Conservation (phyloP, 2,888 invertebrate species). For the Criorhina ranunculi region DNA sequence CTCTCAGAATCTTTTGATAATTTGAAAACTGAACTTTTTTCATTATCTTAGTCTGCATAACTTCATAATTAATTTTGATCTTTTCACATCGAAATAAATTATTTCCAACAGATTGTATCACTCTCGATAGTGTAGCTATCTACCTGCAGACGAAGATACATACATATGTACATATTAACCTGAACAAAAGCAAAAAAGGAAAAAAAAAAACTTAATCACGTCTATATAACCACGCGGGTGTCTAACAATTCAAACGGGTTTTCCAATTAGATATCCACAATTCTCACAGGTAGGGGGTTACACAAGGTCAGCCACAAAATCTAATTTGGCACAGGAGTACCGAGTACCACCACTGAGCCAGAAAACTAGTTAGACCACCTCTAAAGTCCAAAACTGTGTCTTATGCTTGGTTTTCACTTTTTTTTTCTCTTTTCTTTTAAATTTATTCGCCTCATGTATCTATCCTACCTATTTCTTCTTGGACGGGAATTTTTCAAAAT, state of each 20-base stretch:
- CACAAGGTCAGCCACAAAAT: slow-evolving; percentile 51
- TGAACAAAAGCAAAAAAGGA: neutral
- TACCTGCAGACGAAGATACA: neutral
- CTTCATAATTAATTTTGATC: too few species aligned
- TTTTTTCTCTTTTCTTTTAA: neutral
- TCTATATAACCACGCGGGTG: slow-evolving; percentile 21
- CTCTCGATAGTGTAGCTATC: slow-evolving; percentile 5
- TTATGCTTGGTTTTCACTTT: slow-evolving; percentile 28
- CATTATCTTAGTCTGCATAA: too few species aligned
- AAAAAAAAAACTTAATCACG: slow-evolving; percentile 23
- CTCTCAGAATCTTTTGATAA: too few species aligned
- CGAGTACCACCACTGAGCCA: neutral
- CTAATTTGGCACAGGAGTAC: slow-evolving; percentile 41
- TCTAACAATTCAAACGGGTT: slow-evolving; percentile 28
- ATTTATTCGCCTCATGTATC: neutral
- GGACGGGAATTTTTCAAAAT: slow-evolving; percentile 15
- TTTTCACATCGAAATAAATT: neutral
- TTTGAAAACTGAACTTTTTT: too few species aligned
- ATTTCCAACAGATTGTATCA: neutral
- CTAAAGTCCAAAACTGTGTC: slow-evolving; percentile 18
- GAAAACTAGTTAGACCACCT: slow-evolving; percentile 40
- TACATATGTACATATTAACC: too few species aligned
- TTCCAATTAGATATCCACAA: slow-evolving; percentile 14
- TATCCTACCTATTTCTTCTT: neutral
- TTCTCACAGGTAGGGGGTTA: slow-evolving; percentile 44